phyloP scores from a whole-genome alignment of 2,797 vertebrate genomes.

The Balearica regulorum region DNA sequence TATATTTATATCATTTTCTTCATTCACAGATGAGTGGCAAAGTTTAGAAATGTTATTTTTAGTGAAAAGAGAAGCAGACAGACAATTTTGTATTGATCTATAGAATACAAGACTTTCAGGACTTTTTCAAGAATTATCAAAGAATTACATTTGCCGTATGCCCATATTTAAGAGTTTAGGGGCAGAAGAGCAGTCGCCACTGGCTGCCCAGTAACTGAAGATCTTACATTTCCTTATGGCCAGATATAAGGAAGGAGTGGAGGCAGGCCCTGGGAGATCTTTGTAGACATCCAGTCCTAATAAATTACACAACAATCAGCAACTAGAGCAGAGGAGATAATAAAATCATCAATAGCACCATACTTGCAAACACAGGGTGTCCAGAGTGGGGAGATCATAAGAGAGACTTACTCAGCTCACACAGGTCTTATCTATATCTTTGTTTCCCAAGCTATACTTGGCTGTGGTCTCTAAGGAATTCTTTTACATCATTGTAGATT shows the following conservation, averaged over 20 bases:
- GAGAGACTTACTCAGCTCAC: neutral
- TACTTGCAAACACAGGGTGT: neutral
- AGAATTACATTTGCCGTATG: neutral
- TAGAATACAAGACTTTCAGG: neutral
- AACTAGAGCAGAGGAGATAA: neutral
- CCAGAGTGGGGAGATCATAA: neutral
- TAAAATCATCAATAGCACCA: neutral
- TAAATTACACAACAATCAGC: neutral
- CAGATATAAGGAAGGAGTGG: neutral
- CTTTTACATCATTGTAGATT: neutral
- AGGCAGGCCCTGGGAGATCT: neutral
- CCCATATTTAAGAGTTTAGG: neutral
- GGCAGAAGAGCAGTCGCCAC: neutral
- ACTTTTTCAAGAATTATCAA: neutral
- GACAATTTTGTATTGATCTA: neutral
- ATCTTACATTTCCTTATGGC: neutral
- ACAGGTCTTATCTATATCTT: neutral
- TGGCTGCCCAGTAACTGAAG: neutral
- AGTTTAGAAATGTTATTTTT: constrained; percentile 13
- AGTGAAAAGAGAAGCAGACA: neutral
- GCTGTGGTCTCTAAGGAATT: neutral
- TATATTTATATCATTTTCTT: constrained; percentile 40
- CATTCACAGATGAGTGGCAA: constrained; percentile 19
- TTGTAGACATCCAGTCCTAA: neutral
- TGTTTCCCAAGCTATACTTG: neutral